Conservation (phyloP, 2,888 invertebrate species). For the Drosophila stalkeri region DNA sequence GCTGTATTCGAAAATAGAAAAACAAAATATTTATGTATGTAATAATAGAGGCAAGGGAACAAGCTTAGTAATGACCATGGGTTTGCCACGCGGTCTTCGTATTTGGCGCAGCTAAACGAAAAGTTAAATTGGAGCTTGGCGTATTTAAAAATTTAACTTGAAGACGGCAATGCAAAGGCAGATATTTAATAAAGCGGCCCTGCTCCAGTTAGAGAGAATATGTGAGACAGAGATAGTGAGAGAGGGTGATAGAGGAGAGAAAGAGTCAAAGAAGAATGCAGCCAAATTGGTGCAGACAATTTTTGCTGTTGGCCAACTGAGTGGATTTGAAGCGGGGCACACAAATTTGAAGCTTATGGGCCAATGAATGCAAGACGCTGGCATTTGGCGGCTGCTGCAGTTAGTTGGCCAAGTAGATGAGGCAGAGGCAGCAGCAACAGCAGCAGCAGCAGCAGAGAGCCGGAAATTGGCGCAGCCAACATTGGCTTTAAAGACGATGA, state of each 20-base stretch:
- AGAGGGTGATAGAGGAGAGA: not conserved
- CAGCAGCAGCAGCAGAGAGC: constrained; percentile 37
- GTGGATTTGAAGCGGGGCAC: constrained; percentile 59
- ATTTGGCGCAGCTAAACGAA: constrained; percentile 36
- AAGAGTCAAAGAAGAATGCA: constrained; percentile 38
- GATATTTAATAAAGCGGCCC: constrained; percentile 69
- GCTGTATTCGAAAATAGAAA: constrained; percentile 10
- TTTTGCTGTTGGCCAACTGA: constrained; percentile 48
- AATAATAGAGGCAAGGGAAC: constrained; percentile 68
- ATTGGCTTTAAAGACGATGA: constrained; percentile 80
- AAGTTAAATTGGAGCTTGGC: constrained; percentile 58
- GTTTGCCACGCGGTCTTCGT: constrained; percentile 24
- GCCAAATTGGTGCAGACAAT: constrained; percentile 72
- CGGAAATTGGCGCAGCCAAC: constrained; percentile 75
- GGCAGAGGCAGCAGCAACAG: constrained; percentile 19
- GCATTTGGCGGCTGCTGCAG: constrained; percentile 43
- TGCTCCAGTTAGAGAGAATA: constrained; percentile 30
- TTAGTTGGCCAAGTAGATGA: constrained; percentile 31
- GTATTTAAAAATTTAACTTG: constrained; percentile 67
- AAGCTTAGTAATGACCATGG: constrained; percentile 68
- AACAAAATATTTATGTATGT: constrained; percentile 63
- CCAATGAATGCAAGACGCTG: constrained; percentile 76
- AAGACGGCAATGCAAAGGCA: constrained; percentile 6
- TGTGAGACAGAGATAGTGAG: constrained; percentile 10
- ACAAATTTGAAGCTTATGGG: constrained; percentile 76